phyloP scores from a whole-genome alignment of 2,888 invertebrate species.

The Boloria euphrosyne region DNA sequence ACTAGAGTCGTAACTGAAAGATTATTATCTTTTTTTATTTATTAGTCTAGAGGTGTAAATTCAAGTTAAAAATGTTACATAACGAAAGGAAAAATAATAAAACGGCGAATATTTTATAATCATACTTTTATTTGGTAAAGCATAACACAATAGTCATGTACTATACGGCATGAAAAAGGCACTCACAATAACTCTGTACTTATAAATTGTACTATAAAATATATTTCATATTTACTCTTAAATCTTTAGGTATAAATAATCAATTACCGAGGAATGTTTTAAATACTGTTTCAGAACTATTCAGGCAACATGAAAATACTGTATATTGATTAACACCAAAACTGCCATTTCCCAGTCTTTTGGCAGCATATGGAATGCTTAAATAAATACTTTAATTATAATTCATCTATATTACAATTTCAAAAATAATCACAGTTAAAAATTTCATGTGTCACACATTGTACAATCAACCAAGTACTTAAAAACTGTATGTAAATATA shows the following conservation, averaged over 20 bases:
- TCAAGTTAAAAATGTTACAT: background rate
- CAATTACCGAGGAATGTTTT: slow-evolving; percentile 55
- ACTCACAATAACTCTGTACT: slow-evolving; percentile 53
- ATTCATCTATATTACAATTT: slow-evolving; percentile 20
- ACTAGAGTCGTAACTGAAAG: too few relatives aligned
- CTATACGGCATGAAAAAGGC: slow-evolving; percentile 61
- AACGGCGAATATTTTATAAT: slow-evolving; percentile 30
- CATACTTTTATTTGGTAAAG: slow-evolving; percentile 56
- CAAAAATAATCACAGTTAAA: slow-evolving; percentile 43
- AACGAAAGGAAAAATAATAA: slow-evolving; percentile 23
- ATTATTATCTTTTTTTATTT: too few relatives aligned
- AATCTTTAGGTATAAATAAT: slow-evolving; percentile 28
- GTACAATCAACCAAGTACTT: slow-evolving; percentile 17
- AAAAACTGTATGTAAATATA: slow-evolving; percentile 10
- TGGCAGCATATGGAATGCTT: slow-evolving; percentile 31
- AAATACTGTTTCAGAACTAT: slow-evolving; percentile 52
- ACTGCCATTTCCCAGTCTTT: slow-evolving; percentile 42
- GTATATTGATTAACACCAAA: slow-evolving; percentile 26
- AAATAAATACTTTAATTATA: slow-evolving; percentile 25
- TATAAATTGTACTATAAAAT: slow-evolving; percentile 55
- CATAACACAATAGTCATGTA: slow-evolving; percentile 53
- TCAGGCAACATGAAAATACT: slow-evolving; percentile 2
- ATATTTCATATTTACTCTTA: slow-evolving; percentile 41
- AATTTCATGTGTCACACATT: slow-evolving; percentile 32
- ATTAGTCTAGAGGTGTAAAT: too few relatives aligned